phyloP scores from a whole-genome alignment of 2,797 vertebrate genomes.

The Delichon dasypus region DNA sequence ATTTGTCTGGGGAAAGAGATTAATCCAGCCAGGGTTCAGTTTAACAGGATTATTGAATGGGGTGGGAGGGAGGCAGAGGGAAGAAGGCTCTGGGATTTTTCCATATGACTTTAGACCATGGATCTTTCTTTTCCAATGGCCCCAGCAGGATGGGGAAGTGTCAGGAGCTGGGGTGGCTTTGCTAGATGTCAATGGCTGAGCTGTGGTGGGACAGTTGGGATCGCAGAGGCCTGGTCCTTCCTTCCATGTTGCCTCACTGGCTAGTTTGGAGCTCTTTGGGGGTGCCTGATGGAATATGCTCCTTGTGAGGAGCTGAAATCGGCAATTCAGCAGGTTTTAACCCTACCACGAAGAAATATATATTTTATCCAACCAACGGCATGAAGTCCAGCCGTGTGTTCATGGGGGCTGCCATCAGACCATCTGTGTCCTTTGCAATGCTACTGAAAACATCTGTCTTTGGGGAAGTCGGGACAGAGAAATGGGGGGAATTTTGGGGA shows the following conservation, averaged over 20 bases:
- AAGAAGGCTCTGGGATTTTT: constrained; percentile 24
- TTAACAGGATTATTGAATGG: constrained; percentile 60
- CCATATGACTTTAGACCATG: neutral
- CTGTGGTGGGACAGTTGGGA: neutral
- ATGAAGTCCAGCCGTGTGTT: neutral
- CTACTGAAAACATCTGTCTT: neutral
- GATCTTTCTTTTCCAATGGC: neutral
- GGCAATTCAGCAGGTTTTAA: neutral
- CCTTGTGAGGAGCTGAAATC: neutral
- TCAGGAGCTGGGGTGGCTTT: neutral
- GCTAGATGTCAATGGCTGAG: neutral
- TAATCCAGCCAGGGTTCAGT: constrained; percentile 61
- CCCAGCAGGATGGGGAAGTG: neutral
- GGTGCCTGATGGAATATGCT: neutral
- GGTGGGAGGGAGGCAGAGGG: neutral
- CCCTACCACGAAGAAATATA: accelerated
- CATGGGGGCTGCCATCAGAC: neutral
- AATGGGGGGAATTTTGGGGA: neutral
- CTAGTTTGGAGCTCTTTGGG: neutral
- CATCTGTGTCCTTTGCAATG: neutral
- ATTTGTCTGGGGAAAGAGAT: constrained; percentile 64
- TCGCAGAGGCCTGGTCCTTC: accelerated
- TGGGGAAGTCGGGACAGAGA: neutral
- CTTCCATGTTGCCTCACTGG: accelerated
- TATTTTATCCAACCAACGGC: neutral